Conservation (phyloP, 2,888 invertebrate species). For the Bombyx huttoni region DNA sequence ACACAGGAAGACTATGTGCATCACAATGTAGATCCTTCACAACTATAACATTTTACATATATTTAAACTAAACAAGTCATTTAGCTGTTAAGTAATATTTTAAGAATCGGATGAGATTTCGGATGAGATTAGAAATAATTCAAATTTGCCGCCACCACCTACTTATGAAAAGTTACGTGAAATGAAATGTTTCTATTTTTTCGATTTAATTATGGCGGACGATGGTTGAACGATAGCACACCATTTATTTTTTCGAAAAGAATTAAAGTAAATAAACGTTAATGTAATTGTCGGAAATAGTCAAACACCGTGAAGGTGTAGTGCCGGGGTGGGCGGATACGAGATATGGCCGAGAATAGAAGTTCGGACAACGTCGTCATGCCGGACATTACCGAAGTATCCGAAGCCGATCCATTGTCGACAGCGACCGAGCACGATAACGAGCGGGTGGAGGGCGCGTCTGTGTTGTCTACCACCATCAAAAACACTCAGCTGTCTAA, state of each 20-base stretch:
- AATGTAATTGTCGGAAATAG: constrained; percentile 24
- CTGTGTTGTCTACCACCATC: constrained; percentile 39
- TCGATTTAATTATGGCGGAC: constrained; percentile 46
- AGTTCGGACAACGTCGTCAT: constrained; percentile 78
- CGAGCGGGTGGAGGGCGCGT: constrained; percentile 63
- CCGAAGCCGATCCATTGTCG: constrained; percentile 73
- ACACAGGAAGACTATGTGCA: no score
- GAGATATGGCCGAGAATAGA: constrained; percentile 55
- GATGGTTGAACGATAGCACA: constrained; percentile 17
- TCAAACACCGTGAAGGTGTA: constrained; percentile 25
- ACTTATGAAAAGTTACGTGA: constrained; percentile 12
- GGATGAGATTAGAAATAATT: constrained; percentile 11
- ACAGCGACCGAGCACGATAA: constrained; percentile 74
- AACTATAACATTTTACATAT: no score
- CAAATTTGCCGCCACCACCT: constrained; percentile 42
- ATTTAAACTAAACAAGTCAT: no score
- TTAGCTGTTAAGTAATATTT: not conserved
- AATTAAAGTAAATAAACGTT: constrained; percentile 12
- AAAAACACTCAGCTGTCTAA: constrained; percentile 37
- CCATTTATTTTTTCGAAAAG: constrained; percentile 11
- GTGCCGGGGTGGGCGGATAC: constrained; percentile 32
- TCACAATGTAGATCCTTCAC: no score
- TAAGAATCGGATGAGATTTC: not conserved
- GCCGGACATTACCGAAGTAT: constrained; percentile 79
- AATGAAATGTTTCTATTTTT: constrained; percentile 31